Base-by-base conservation (phyloP, 2,797 vertebrate species). In the Silurus aristotelis region DNA sequence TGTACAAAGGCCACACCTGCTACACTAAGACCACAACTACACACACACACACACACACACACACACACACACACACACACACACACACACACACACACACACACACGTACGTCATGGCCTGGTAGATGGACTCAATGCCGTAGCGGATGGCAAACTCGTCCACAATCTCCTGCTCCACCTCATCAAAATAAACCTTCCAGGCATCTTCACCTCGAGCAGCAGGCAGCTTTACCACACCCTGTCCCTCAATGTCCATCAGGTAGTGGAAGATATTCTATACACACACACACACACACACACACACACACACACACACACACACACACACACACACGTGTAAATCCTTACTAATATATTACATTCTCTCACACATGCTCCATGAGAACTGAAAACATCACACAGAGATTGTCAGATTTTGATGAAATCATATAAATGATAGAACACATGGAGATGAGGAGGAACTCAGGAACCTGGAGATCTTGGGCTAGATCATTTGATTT, bases 131-230 rank as follows among this genome's bases (percentile, higher is more conserved):
- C 87, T 99, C 98, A 3, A 99, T 94, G 86, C 98, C 98, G 0
- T 99, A 99, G 85, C 98, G 97, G 95, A 99, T 99, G 71, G 98
- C 96, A 70, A 99, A 99, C 93, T 99, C 98, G 55, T 99, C 98
- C 90, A 97, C 97, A 0, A 99, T 95, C 58, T 99, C 98, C 92
- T 99, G 98, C 78, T 96, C 96, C 80, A 97, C 92, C 86, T 99
- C 98, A 31, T 99, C 98, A 73, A 97, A 99, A 92, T 98, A 99
- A 85, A 99, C 97, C 89, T 98, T 99, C 98, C 98, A 99, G 0
- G 97, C 97, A 17, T 99, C 98, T 0, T 99, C 98, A 68, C 98
- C 97, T 38, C 95, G 93, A 82, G 97, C 96, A 0, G 86, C 92
- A 0, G 98, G 98, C 84, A 99, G 96, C 93, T 94, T 97, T 88